A percentile compares a stretch with the other conserved stretches of the same genome.
Evolutionary conservation across 2,888 invertebrate genomes (phyloP).

Genomic region (Clivina fossor): DNA sequence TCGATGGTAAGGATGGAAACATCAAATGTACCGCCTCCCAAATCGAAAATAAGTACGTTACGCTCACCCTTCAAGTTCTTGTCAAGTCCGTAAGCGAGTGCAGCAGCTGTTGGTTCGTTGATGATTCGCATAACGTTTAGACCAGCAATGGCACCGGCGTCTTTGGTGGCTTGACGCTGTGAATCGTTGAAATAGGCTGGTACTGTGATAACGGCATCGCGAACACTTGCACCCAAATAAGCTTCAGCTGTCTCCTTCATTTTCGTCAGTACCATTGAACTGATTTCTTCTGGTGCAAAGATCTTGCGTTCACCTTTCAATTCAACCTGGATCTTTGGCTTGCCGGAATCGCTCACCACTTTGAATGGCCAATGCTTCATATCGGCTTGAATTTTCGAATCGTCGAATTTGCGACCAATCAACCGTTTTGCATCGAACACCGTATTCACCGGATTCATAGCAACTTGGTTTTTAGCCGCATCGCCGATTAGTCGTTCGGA

Average conservation of each 20-base stretch:
- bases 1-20: conserved; percentile 69
- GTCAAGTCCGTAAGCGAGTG: conserved; percentile 60
- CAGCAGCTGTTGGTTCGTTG: conserved; percentile 65
- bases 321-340: conserved; percentile 65
- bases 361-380: conserved; percentile 80
- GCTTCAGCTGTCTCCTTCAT: conserved; percentile 71
- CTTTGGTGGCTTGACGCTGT: conserved; percentile 69
- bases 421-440: conserved; percentile 67
- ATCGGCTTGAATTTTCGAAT: conserved; percentile 69
- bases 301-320: conserved; percentile 64
- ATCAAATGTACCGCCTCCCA: conserved; percentile 66
- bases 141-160: conserved; percentile 67
- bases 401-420: conserved; percentile 67
- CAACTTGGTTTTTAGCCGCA: conserved; percentile 68
- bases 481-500: conserved; percentile 66
- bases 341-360: conserved; percentile 61
- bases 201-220: conserved; percentile 77
- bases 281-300: conserved; percentile 71
- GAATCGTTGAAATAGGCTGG: conserved; percentile 75
- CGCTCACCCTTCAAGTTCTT: conserved; percentile 51
- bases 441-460: conserved; percentile 70
- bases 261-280: conserved; percentile 66
- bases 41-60: conserved; percentile 59
- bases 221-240: conserved; percentile 62
- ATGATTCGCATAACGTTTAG: conserved; percentile 67